Evolutionary conservation across 2,888 invertebrate species (phyloP).

Genomic region (Cheilosia urbana): DNA sequence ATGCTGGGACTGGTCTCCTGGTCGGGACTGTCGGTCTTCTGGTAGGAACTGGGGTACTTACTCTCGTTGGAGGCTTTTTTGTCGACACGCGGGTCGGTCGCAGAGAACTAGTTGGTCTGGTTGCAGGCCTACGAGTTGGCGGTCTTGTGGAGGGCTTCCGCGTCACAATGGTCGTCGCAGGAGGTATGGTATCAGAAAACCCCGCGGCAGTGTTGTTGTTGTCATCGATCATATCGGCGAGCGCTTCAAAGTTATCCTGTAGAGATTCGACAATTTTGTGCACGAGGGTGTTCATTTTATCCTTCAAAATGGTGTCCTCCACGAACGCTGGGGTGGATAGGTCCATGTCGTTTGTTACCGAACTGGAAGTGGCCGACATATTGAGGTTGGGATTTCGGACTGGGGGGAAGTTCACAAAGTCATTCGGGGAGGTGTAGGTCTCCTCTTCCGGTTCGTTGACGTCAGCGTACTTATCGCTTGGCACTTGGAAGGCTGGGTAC

Average conservation of each 20-base stretch:
- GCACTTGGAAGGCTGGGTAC: slow-evolving; percentile 82
- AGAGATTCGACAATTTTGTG: slow-evolving; percentile 93
- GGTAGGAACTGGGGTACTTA: slow-evolving; percentile 78
- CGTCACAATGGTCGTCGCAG: slow-evolving; percentile 77
- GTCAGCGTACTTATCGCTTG: slow-evolving; percentile 79
- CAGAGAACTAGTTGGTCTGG: slow-evolving; percentile 76
- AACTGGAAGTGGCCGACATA: slow-evolving; percentile 85
- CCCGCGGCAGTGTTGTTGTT: slow-evolving; percentile 81
- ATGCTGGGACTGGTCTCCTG: slow-evolving; percentile 79
- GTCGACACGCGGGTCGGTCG: slow-evolving; percentile 80
- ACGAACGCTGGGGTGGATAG: slow-evolving; percentile 91
- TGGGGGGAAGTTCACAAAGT: slow-evolving; percentile 92
- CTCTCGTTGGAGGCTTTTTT: slow-evolving; percentile 81
- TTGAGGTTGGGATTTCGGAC: slow-evolving; percentile 93
- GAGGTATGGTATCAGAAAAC: slow-evolving; percentile 65
- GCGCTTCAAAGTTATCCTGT: slow-evolving; percentile 92
- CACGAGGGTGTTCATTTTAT: slow-evolving; percentile 92
- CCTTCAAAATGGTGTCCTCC: slow-evolving; percentile 90
- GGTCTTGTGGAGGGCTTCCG: slow-evolving; percentile 78
- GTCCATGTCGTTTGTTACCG: slow-evolving; percentile 86
- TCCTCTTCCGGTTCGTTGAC: slow-evolving; percentile 83
- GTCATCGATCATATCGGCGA: slow-evolving; percentile 90
- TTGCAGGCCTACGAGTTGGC: slow-evolving; percentile 80
- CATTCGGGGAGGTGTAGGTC: slow-evolving; percentile 88
- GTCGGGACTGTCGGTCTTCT: slow-evolving; percentile 78